Evolutionary conservation across 1,140 invertebrate genomes (phyloP).

Genomic region (Aleiodes sp.): DNA sequence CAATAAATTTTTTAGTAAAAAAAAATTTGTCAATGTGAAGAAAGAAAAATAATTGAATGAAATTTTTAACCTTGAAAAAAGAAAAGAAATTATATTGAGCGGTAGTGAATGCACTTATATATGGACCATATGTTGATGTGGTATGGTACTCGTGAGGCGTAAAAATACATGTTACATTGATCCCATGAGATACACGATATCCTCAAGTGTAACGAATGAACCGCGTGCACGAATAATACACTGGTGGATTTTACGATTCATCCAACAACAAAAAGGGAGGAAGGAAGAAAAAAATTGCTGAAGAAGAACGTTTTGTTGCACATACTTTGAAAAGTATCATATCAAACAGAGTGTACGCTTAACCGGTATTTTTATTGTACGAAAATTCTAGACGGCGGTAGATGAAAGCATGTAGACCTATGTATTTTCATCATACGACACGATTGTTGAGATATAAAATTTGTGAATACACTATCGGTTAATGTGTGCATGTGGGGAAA

Average conservation of each 20-base stretch:
- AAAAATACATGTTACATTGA: constrained; percentile 38
- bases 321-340: constrained; percentile 5
- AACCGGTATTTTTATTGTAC: constrained; percentile 16
- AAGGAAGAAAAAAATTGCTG: background rate
- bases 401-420: no score
- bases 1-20: no score
- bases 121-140: constrained; percentile 61
- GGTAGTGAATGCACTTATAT: constrained; percentile 16
- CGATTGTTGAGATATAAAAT: no score
- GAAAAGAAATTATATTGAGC: background rate
- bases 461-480: no score
- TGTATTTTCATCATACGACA: no score
- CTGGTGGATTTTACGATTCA: constrained; percentile 35
- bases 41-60: no score
- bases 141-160: constrained; percentile 50
- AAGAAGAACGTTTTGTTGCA: background rate
- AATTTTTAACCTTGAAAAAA: background rate
- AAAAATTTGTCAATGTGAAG: no score
- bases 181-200: constrained; percentile 45
- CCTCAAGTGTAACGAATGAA: constrained; percentile 30
- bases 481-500: no score
- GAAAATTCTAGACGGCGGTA: background rate
- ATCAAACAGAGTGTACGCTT: background rate
- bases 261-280: background rate
- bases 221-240: constrained; percentile 25